Evolutionary conservation across 2,888 invertebrate species (phyloP), one percentile per base, ranked within the genome.

Genomic region (Tetramorium bicarinatum): DNA sequence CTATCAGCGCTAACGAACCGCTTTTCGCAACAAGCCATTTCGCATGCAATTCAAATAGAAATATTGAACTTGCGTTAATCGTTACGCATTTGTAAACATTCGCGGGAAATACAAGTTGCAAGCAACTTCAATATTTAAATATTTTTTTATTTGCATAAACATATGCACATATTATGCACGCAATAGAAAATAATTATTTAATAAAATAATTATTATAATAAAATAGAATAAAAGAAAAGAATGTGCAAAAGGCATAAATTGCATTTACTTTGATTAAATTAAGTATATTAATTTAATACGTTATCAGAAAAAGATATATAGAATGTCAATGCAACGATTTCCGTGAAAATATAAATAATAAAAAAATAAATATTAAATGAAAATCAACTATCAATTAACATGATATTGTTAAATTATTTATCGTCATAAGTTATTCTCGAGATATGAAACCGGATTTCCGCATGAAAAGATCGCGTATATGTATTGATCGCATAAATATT

Each of bases 1-100:
- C 77, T 69, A 56, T 77, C 77, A 29, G 9, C 49, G 59, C 38
- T 61, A 72, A 72, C 47, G 25, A 80, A 72, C 72, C 79, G 79
- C 79, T 71, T 80, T 80, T 80, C 79, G 47, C 72, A 72, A 80
- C 79, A 49, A 80, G 79, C 79, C 72, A 61, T 80, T 72, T 72
- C 59, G 47, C 59, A 69, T 71, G 59, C 44, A 71, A 80, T 59
- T 72, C 59, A 80, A 80, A 72, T 72, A 47, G 72, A 80, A 80
- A 38, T 38, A 61, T 47, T 34, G 25, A 56, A 25, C 59, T 72
- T 21, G 56, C 38, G 79, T 59, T 80, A 72, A 79, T 79, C 59
- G 38, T 18, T 21, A 44, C 15, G 69, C 47, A 71, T 79, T 61
- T 59, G 29, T 69, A 77, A 77, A 34, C n/a, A 69, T 67, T 11